Percentiles rank a stretch among this genome's conserved stretches.
Evolutionary conservation across 1,140 invertebrate genomes (phyloP).

Genomic region (Prorops nasuta): DNA sequence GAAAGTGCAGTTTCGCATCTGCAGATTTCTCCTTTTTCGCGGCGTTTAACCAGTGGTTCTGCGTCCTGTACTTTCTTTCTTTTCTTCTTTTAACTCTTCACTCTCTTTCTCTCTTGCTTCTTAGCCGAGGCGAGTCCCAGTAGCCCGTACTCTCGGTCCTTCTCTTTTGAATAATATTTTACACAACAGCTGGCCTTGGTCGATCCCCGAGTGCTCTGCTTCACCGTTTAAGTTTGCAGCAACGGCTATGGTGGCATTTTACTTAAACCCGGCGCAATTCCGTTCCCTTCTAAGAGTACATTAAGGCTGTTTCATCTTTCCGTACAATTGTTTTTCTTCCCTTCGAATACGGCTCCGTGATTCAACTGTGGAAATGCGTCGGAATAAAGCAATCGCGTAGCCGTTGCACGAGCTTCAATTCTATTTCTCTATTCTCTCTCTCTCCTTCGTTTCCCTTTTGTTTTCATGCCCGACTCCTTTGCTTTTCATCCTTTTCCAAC

Average conservation of each 20-base stretch:
- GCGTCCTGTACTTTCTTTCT: neutral
- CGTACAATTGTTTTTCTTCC: conserved; percentile 29
- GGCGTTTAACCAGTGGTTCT: too few species aligned
- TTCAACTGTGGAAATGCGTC: conserved; percentile 11
- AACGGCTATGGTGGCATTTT: too few species aligned
- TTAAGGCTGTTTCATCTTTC: conserved; percentile 31
- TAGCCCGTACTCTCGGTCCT: conserved; percentile 5
- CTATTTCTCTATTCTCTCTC: too few species aligned
- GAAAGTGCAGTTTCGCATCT: neutral
- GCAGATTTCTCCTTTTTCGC: neutral
- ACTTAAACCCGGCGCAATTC: conserved; percentile 18
- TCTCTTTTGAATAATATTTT: conserved; percentile 33
- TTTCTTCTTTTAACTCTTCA: neutral
- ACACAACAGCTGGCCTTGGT: conserved; percentile 15
- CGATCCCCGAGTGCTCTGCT: neutral
- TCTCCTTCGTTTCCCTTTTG: too few species aligned
- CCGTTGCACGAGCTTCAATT: neutral
- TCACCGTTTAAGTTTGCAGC: neutral
- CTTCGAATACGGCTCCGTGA: conserved; percentile 14
- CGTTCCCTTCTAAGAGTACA: conserved; percentile 19
- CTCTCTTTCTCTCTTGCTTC: neutral
- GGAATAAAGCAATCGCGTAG: conserved; percentile 20
- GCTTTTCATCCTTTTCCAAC: too few species aligned
- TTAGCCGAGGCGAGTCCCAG: too few species aligned
- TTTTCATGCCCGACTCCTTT: too few species aligned